Evolutionary conservation across 2,113 vertebrate genomes (phyloP).

Genomic region (Bufo bufo): DNA sequence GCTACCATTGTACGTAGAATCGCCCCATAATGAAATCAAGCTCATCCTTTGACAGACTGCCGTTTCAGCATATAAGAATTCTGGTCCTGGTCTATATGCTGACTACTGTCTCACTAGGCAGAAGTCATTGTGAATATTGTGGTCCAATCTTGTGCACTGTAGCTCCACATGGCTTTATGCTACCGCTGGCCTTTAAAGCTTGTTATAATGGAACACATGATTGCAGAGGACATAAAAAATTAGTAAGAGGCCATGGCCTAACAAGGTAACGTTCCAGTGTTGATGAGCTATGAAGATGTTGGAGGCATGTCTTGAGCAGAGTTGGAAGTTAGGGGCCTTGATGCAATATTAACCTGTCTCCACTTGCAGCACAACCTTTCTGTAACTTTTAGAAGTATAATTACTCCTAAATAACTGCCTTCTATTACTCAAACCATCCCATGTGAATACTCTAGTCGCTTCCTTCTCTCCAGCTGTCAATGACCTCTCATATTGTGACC

Average conservation of each 20-base stretch:
- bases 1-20: neutral
- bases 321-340: neutral
- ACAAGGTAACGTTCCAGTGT: neutral
- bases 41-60: neutral
- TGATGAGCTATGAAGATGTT: neutral
- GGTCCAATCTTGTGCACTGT: neutral
- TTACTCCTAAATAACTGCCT: neutral
- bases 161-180: neutral
- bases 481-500: neutral
- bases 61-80: neutral
- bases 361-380: neutral
- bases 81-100: neutral
- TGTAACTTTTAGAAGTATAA: too few relatives aligned
- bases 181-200: neutral
- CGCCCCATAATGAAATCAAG: neutral
- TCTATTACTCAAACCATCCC: neutral
- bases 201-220: neutral
- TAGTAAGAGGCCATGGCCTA: neutral
- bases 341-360: neutral
- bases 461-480: neutral
- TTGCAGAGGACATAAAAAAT: neutral
- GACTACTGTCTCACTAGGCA: neutral
- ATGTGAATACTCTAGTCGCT: neutral
- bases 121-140: neutral
- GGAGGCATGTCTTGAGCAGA: neutral